Percentiles rank a stretch among this genome's conserved stretches.
These are phyloP conservation scores for Trematomus bernacchii DNA, from an alignment of 2,797 vertebrate species.

Conservation along the genomic window DNA sequence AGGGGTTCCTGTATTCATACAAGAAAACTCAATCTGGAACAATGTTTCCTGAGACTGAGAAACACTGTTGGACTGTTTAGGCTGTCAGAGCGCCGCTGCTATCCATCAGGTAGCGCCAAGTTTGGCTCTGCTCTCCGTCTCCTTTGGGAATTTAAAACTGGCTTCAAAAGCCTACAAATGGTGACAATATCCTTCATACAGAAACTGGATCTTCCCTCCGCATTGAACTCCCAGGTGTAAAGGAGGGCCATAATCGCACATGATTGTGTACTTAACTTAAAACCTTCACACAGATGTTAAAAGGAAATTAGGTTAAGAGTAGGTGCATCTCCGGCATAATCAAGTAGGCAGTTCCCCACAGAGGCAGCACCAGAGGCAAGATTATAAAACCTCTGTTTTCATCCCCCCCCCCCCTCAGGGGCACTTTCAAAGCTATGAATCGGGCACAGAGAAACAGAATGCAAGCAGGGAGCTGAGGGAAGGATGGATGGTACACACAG, in stretches of 20 bases:
- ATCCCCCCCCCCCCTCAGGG: slow-evolving; percentile 38
- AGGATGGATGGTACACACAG: slow-evolving; percentile 47
- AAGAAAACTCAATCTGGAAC: slow-evolving; percentile 32
- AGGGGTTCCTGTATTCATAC: slow-evolving; percentile 17
- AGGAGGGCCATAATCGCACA: slow-evolving; percentile 52
- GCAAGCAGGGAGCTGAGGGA: slow-evolving; percentile 36
- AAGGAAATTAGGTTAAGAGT: slow-evolving; percentile 71
- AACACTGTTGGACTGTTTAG: slow-evolving; percentile 9
- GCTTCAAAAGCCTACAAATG: slow-evolving; percentile 26
- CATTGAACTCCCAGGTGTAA: slow-evolving; percentile 26
- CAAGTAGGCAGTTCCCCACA: slow-evolving; percentile 54
- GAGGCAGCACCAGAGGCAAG: slow-evolving; percentile 38
- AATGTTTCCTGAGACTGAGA: slow-evolving; percentile 12
- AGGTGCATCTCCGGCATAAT: slow-evolving; percentile 67
- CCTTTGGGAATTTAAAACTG: slow-evolving; percentile 36
- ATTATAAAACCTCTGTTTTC: slow-evolving; percentile 51
- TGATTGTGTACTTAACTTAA: slow-evolving; percentile 70
- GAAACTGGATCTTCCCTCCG: slow-evolving; percentile 38
- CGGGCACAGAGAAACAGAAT: slow-evolving; percentile 21
- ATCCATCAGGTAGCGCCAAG: slow-evolving; percentile 26
- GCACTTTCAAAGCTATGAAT: slow-evolving; percentile 44
- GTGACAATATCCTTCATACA: slow-evolving; percentile 25
- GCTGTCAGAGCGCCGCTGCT: slow-evolving; percentile 14
- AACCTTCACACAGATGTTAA: slow-evolving; percentile 66
- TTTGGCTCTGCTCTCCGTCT: slow-evolving; percentile 16